A percentile compares a stretch with the other conserved stretches of the same genome.
phyloP scores from a whole-genome alignment of 1,140 invertebrate genomes.

The Lasaia peninsularis region DNA sequence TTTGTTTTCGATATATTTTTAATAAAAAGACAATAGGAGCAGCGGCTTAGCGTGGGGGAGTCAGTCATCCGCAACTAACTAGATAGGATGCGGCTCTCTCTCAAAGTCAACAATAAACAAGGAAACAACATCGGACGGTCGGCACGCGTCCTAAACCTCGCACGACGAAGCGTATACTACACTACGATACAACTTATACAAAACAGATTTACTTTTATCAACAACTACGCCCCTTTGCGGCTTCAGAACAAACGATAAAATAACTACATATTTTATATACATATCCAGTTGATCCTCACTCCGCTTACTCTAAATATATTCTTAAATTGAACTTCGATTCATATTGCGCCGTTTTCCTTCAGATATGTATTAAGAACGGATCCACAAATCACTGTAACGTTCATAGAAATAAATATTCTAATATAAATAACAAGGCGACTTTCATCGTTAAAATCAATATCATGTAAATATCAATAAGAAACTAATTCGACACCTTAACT shows the following conservation, averaged over 20 bases:
- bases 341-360: constrained; percentile 26
- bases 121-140: constrained; percentile 8
- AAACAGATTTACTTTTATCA: constrained; percentile 10
- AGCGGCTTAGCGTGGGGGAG: constrained; percentile 34
- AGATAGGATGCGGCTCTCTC: constrained; percentile 3
- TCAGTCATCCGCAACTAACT: constrained; percentile 18
- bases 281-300: background rate
- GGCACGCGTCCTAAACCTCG: background rate
- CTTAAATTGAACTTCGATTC: constrained; percentile 1
- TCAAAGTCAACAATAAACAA: constrained; percentile 11
- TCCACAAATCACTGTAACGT: constrained; percentile 7
- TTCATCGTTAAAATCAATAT: constrained; percentile 5
- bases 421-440: constrained; percentile 15
- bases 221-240: constrained; percentile 11
- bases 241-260: background rate
- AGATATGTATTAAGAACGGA: constrained; percentile 35
- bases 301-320: constrained; percentile 1
- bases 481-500: constrained; percentile 12
- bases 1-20: constrained; percentile 44
- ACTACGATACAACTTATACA: background rate
- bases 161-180: constrained; percentile 17
- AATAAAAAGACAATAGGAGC: constrained; percentile 50
- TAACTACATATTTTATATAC: background rate
- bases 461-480: background rate
- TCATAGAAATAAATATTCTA: constrained; percentile 13